These are phyloP conservation scores for Schizotus pectinicornis DNA, from an alignment of 2,888 invertebrate genomes.

Conservation along the genomic window DNA sequence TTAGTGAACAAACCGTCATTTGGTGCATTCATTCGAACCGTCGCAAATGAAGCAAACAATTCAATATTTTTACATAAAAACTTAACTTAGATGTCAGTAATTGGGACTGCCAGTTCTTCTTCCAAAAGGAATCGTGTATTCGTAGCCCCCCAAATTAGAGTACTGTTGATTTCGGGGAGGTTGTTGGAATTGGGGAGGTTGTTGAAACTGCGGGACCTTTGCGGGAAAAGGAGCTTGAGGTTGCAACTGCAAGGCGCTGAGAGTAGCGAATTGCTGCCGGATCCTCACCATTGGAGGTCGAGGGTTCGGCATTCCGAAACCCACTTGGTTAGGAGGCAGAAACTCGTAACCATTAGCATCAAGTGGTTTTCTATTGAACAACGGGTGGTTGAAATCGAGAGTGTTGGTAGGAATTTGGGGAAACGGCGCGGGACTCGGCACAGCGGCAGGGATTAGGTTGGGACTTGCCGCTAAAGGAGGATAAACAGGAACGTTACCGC, in stretches of 20 bases:
- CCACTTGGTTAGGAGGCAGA: conserved; percentile 39
- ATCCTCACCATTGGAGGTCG: conserved; percentile 39
- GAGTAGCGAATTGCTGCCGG: conserved; percentile 45
- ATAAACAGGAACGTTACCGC: conserved; percentile 40
- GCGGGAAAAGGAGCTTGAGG: conserved; percentile 21
- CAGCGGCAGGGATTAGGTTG: conserved; percentile 49
- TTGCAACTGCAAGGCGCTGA: conserved; percentile 37
- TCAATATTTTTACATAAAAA: not conserved
- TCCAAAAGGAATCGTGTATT: conserved; percentile 8
- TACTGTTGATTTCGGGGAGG: not conserved
- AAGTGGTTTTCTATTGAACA: conserved; percentile 16
- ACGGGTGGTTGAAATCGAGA: conserved; percentile 32
- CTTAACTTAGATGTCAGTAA: not conserved
- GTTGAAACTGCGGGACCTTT: conserved; percentile 2
- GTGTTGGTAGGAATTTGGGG: conserved; percentile 9
- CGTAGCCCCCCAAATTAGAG: not conserved
- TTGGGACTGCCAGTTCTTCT: not conserved
- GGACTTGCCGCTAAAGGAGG: conserved; percentile 47
- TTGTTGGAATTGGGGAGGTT: too few species aligned
- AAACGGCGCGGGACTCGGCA: conserved; percentile 34
- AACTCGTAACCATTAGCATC: conserved; percentile 45
- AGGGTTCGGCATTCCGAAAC: conserved; percentile 42
- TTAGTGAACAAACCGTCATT: not conserved
- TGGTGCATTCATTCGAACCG: not conserved
- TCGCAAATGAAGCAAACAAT: not conserved